Evolutionary conservation across 1,140 invertebrate genomes (phyloP).

Genomic region (Drosophila busckii): DNA sequence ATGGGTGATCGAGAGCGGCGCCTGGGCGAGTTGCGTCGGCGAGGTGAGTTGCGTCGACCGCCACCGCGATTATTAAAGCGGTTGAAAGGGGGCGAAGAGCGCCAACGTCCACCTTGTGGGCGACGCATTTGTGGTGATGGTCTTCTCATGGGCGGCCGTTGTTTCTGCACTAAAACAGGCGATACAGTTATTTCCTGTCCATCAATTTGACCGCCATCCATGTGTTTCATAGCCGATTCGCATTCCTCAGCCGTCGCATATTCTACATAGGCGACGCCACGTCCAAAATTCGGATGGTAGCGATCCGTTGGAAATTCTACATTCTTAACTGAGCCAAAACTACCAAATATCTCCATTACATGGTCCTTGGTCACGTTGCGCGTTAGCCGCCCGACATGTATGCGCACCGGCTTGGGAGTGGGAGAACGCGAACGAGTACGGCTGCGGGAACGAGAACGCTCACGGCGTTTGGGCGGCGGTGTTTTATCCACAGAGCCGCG

Average conservation of each 20-base stretch:
- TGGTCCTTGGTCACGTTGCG: slow-evolving; percentile 96
- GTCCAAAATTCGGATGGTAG: slow-evolving; percentile 89
- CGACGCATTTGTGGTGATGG: slow-evolving; percentile 83
- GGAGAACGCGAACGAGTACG: slow-evolving; percentile 89
- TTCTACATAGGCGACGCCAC: slow-evolving; percentile 97
- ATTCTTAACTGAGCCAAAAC: slow-evolving; percentile 93
- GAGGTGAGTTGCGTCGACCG: slow-evolving; percentile 52
- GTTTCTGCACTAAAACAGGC: slow-evolving; percentile 90
- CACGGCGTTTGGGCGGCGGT: slow-evolving; percentile 54
- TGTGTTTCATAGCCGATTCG: slow-evolving; percentile 99
- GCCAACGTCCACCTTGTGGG: slow-evolving; percentile 82
- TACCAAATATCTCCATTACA: slow-evolving; percentile 95
- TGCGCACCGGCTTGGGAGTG: slow-evolving; percentile 91
- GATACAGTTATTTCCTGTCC: slow-evolving; percentile 97
- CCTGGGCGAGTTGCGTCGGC: slow-evolving; percentile 61
- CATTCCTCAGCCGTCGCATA: slow-evolving; percentile 96
- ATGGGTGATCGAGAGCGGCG: slow-evolving; percentile 77
- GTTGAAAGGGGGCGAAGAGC: slow-evolving; percentile 81
- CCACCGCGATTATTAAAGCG: slow-evolving; percentile 67
- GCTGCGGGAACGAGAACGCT: slow-evolving; percentile 83
- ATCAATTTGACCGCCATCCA: slow-evolving; percentile 97
- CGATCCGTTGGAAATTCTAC: slow-evolving; percentile 94
- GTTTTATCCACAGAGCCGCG: slow-evolving; percentile 67
- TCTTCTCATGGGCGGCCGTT: slow-evolving; percentile 83
- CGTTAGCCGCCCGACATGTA: slow-evolving; percentile 94